phyloP scores from a whole-genome alignment of 2,888 invertebrate species.

The Encarsia formosa region DNA sequence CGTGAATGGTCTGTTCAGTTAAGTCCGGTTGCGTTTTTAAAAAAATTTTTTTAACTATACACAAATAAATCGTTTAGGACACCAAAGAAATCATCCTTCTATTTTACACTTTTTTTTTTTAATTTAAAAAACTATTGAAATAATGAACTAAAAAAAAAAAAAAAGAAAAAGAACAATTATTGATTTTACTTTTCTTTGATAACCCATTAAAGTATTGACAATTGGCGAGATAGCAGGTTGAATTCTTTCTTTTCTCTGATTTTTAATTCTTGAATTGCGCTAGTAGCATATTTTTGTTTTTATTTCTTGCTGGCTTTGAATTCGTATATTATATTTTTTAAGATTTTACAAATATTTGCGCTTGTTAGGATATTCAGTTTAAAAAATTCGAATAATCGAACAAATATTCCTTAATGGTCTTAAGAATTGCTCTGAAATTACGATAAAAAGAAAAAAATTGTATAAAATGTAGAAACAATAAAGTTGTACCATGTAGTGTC shows the following conservation, averaged over 20 bases:
- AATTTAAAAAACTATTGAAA: slow-evolving; percentile 17
- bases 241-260: slow-evolving; percentile 14
- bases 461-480: slow-evolving; percentile 35
- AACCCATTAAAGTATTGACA: slow-evolving; percentile 14
- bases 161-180: not conserved
- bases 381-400: slow-evolving; percentile 19
- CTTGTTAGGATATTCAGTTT: slow-evolving; percentile 23
- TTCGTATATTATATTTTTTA: slow-evolving; percentile 23
- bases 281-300: slow-evolving; percentile 14
- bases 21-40: no score
- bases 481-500: slow-evolving; percentile 27
- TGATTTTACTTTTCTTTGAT: slow-evolving; percentile 20
- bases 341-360: slow-evolving; percentile 20
- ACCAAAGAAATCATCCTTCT: slow-evolving; percentile 45
- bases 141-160: not conserved
- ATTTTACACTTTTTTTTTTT: slow-evolving; percentile 15
- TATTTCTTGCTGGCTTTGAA: slow-evolving; percentile 23
- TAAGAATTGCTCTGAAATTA: slow-evolving; percentile 8
- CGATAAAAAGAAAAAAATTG: slow-evolving; percentile 22
- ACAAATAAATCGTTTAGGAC: slow-evolving; percentile 36
- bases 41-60: slow-evolving; percentile 27
- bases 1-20: slow-evolving; percentile 11
- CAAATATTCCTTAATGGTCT: slow-evolving; percentile 15
- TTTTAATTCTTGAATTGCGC: no score
- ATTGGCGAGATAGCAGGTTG: slow-evolving; percentile 14